Evolutionary conservation across 2,888 invertebrate genomes (phyloP).

Genomic region (Biston stratarius): DNA sequence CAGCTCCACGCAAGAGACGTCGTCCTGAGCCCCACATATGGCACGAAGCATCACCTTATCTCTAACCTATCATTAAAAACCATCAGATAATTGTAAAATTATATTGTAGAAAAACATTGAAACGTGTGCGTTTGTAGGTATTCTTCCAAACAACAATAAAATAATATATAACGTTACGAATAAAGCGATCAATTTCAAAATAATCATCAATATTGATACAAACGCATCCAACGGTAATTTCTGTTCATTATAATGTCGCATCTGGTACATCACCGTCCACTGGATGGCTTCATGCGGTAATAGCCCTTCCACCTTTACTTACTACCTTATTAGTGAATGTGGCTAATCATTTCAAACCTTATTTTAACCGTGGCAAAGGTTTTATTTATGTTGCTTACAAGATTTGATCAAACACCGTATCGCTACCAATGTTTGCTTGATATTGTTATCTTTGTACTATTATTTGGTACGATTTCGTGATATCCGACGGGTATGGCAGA

Average conservation of each 20-base stretch:
- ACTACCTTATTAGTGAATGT: slow-evolving; percentile 21
- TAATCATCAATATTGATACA: slow-evolving; percentile 19
- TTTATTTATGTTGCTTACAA: background rate
- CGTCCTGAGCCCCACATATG: too few species aligned
- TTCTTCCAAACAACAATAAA: background rate
- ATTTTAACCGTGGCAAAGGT: background rate
- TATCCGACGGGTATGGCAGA: slow-evolving; percentile 67
- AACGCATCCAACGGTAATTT: slow-evolving; percentile 42
- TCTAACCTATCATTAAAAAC: too few species aligned
- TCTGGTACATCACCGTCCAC: slow-evolving; percentile 50
- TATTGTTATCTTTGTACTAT: slow-evolving; percentile 38
- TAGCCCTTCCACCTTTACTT: slow-evolving; percentile 32
- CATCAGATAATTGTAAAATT: too few species aligned
- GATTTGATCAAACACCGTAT: slow-evolving; percentile 26
- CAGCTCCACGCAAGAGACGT: too few species aligned
- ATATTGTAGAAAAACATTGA: too few species aligned
- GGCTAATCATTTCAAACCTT: slow-evolving; percentile 14
- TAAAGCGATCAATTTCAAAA: slow-evolving; percentile 11
- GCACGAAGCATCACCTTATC: too few species aligned
- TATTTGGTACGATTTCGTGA: slow-evolving; percentile 59
- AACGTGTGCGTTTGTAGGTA: background rate
- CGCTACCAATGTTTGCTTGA: slow-evolving; percentile 34
- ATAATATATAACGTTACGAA: background rate
- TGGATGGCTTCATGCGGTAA: slow-evolving; percentile 47
- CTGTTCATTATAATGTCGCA: slow-evolving; percentile 54